phyloP scores from a whole-genome alignment of 2,888 invertebrate genomes.

The Troilus luridus region DNA sequence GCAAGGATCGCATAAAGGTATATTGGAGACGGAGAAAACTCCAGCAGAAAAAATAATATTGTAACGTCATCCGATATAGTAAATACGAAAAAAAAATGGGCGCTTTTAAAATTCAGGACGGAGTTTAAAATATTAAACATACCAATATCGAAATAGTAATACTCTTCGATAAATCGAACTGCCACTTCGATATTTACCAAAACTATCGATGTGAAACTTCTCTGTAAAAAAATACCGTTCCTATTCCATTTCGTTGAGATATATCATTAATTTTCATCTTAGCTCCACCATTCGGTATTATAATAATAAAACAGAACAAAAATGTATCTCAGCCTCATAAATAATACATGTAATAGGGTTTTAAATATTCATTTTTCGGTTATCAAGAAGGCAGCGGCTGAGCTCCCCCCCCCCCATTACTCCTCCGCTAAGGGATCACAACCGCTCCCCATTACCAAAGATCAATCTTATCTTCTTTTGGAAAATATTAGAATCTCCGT shows the following conservation, averaged over 20 bases:
- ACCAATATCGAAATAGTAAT: no score
- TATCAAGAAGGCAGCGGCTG: neutral
- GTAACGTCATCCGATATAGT: no score
- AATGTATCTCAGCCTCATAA: neutral
- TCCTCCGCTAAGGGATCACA: neutral
- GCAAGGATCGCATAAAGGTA: no score
- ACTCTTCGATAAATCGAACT: no score
- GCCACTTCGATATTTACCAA: no score
- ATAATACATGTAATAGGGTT: neutral
- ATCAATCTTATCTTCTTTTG: neutral
- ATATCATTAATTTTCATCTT: neutral
- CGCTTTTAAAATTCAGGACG: no score
- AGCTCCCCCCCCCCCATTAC: neutral
- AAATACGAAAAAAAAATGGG: no score
- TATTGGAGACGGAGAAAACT: no score
- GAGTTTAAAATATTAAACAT: no score
- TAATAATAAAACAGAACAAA: neutral
- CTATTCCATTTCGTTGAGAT: neutral
- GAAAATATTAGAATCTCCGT: neutral
- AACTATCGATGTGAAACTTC: no score
- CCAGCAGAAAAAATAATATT: no score
- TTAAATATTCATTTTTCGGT: constrained; percentile 25
- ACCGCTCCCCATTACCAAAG: neutral
- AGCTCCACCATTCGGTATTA: neutral
- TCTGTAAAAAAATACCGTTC: no score